Evolutionary conservation across 2,113 vertebrate genomes (phyloP).

Genomic region (Mirza zaza): DNA sequence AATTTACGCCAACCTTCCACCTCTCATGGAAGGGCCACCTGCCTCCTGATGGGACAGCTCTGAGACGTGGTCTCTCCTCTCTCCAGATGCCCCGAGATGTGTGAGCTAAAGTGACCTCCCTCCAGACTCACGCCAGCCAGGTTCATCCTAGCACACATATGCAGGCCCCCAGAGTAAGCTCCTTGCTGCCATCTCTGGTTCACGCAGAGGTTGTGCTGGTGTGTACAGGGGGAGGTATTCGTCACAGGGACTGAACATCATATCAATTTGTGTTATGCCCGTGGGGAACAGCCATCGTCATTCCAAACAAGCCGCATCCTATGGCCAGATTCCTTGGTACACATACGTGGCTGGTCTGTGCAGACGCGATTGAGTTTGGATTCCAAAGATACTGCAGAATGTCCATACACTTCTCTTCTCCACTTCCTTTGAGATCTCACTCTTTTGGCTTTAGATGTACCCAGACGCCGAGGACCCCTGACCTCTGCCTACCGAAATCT

Average conservation of each 20-base stretch:
- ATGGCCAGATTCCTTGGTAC: too few relatives aligned
- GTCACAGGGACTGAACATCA: too few relatives aligned
- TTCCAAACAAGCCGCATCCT: background rate
- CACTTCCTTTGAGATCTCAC: rapidly evolving
- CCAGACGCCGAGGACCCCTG: background rate
- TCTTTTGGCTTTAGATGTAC: background rate
- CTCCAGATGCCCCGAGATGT: background rate
- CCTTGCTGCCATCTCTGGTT: background rate
- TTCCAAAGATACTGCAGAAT: background rate
- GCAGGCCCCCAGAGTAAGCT: rapidly evolving
- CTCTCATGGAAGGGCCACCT: background rate
- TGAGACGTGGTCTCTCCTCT: background rate
- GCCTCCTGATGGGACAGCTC: background rate
- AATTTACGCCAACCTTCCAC: too few relatives aligned
- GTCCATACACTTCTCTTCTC: rapidly evolving
- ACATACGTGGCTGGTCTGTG: too few relatives aligned
- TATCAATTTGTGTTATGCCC: background rate
- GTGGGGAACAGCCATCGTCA: background rate
- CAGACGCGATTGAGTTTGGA: too few relatives aligned
- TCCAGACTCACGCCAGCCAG: rapidly evolving
- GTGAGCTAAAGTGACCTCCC: too few relatives aligned
- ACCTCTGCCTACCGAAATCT: background rate
- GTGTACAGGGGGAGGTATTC: rapidly evolving
- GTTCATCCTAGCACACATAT: rapidly evolving
- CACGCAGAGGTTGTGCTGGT: background rate